These are phyloP conservation scores for Conchocele bisecta DNA, from an alignment of 2,888 invertebrate species.

Conservation along the genomic window DNA sequence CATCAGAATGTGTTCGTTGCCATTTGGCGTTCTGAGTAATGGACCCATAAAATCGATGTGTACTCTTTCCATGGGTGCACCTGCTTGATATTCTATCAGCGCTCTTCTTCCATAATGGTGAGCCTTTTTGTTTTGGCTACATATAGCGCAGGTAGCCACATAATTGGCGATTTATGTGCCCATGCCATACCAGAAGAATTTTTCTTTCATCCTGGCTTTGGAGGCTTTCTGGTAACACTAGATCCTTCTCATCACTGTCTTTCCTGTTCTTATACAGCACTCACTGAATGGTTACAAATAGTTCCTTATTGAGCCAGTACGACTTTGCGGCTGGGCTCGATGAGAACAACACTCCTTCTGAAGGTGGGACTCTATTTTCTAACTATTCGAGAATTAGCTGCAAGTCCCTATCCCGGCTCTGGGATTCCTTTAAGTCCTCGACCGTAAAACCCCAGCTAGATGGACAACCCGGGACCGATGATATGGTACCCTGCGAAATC, in stretches of 20 bases:
- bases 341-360: background rate
- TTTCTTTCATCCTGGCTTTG: slow-evolving; percentile 24
- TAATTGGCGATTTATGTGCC: slow-evolving; percentile 16
- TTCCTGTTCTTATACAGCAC: background rate
- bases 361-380: background rate
- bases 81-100: slow-evolving; percentile 89
- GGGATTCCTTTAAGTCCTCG: background rate
- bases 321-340: background rate
- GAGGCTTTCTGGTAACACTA: background rate
- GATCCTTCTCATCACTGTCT: background rate
- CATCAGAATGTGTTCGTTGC: slow-evolving; percentile 38
- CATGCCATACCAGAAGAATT: slow-evolving; percentile 37
- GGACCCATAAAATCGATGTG: slow-evolving; percentile 47
- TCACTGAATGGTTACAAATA: background rate
- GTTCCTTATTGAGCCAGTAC: background rate
- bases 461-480: too few species aligned
- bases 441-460: background rate
- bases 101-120: slow-evolving; percentile 20
- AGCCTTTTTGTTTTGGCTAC: slow-evolving; percentile 33
- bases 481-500: too few species aligned
- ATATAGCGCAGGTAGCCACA: slow-evolving; percentile 21
- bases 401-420: background rate
- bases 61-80: slow-evolving; percentile 81
- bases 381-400: background rate
- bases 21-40: slow-evolving; percentile 25